Evolutionary conservation across 1,140 invertebrate genomes (phyloP).

Genomic region (Delia radicum): DNA sequence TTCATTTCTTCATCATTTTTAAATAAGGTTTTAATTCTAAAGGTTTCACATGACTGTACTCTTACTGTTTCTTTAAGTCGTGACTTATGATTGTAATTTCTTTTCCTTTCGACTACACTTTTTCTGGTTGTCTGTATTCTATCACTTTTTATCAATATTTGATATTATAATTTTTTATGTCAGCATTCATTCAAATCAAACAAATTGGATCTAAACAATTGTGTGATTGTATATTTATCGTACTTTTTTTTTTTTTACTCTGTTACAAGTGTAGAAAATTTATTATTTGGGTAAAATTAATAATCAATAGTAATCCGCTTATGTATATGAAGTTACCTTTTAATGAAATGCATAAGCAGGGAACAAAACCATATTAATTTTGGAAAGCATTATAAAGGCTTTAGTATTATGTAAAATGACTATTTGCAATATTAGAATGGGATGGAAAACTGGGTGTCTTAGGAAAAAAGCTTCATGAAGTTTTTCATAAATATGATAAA

Average conservation of each 20-base stretch:
- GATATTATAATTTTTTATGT: slow-evolving; percentile 1
- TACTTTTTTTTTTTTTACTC: background rate
- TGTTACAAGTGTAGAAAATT: background rate
- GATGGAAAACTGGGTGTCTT: no score
- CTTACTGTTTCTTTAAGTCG: background rate
- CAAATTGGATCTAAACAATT: background rate
- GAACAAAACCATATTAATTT: no score
- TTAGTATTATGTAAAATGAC: no score
- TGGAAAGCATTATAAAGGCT: no score
- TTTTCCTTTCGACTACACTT: background rate
- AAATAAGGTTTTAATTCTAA: slow-evolving; percentile 3
- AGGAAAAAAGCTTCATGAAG: no score
- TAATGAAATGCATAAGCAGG: background rate
- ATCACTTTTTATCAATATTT: slow-evolving; percentile 20
- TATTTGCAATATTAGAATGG: no score
- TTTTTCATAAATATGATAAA: no score
- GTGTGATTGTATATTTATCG: background rate
- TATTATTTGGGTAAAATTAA: background rate
- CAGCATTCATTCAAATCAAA: slow-evolving; percentile 16
- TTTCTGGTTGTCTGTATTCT: background rate
- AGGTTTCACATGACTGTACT: background rate
- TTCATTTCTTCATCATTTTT: slow-evolving; percentile 7
- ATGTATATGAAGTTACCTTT: slow-evolving; percentile 10
- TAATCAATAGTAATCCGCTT: slow-evolving; percentile 8
- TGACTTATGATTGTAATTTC: background rate